Conservation (phyloP, 2,888 invertebrate species). For the Scaptomyza cyrtandrae region DNA sequence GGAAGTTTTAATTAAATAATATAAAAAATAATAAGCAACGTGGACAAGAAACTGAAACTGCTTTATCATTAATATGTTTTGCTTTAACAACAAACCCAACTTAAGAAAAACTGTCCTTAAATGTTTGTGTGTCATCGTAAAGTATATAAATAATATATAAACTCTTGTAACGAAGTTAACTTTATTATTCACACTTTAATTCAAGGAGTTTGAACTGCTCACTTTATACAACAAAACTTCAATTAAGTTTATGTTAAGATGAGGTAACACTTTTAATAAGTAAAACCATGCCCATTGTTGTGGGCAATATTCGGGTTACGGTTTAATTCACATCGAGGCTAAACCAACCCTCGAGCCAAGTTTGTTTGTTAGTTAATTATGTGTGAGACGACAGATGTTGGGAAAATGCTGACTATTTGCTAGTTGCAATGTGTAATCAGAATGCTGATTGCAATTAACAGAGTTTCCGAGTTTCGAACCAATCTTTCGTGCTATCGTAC, state of each 20-base stretch:
- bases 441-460: slow-evolving; percentile 44
- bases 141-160: slow-evolving; percentile 1
- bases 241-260: no score
- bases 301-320: background rate
- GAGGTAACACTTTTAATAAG: background rate
- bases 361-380: slow-evolving; percentile 5
- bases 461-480: slow-evolving; percentile 10
- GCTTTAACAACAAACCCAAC: background rate
- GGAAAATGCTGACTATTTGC: slow-evolving; percentile 17
- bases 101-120: background rate
- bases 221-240: background rate
- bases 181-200: slow-evolving; percentile 3
- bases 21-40: slow-evolving; percentile 11
- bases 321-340: background rate
- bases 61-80: slow-evolving; percentile 12
- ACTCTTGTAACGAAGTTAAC: slow-evolving; percentile 9
- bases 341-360: background rate
- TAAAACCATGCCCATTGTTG: background rate
- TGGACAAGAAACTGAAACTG: slow-evolving; percentile 7
- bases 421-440: slow-evolving; percentile 4
- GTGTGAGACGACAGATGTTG: slow-evolving; percentile 42
- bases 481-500: background rate
- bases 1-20: slow-evolving; percentile 5
- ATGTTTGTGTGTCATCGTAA: slow-evolving; percentile 20
- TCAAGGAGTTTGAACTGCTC: background rate